These are phyloP conservation scores for Triops longicaudatus DNA, from an alignment of 1,140 invertebrate genomes.

Conservation along the genomic window DNA sequence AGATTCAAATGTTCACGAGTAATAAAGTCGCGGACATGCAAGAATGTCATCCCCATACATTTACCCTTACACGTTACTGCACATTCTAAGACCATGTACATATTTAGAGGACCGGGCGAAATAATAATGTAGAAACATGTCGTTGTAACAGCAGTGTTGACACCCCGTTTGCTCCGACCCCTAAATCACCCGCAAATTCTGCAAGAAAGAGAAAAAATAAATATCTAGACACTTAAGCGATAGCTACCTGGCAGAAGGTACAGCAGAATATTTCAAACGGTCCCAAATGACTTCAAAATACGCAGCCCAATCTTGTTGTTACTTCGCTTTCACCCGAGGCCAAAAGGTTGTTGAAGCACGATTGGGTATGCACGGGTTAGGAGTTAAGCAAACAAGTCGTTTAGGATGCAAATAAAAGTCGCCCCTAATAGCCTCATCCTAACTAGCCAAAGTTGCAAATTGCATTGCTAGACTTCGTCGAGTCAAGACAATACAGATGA, in stretches of 20 bases:
- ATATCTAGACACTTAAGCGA: too few relatives aligned
- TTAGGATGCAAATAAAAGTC: constrained; percentile 2
- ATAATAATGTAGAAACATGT: too few relatives aligned
- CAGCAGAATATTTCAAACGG: too few relatives aligned
- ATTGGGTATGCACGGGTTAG: neutral
- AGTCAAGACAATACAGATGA: neutral
- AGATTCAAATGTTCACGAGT: neutral
- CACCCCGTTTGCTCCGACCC: too few relatives aligned
- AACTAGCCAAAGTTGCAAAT: neutral
- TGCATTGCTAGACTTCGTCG: neutral
- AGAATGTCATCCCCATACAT: neutral
- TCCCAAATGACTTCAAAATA: neutral
- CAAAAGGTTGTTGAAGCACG: neutral
- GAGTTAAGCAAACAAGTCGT: constrained; percentile 3
- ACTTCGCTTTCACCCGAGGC: neutral
- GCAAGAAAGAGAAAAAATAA: too few relatives aligned
- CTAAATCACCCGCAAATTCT: too few relatives aligned
- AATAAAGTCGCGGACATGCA: constrained; percentile 1
- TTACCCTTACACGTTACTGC: neutral
- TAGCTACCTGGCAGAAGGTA: too few relatives aligned
- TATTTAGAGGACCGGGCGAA: neutral
- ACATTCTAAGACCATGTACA: neutral
- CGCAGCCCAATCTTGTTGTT: neutral
- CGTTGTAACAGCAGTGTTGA: too few relatives aligned
- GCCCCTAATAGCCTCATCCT: neutral